Evolutionary conservation across 2,797 vertebrate genomes (phyloP), one percentile per base, ranked within the genome.

Genomic region (Esox masquinongy): DNA sequence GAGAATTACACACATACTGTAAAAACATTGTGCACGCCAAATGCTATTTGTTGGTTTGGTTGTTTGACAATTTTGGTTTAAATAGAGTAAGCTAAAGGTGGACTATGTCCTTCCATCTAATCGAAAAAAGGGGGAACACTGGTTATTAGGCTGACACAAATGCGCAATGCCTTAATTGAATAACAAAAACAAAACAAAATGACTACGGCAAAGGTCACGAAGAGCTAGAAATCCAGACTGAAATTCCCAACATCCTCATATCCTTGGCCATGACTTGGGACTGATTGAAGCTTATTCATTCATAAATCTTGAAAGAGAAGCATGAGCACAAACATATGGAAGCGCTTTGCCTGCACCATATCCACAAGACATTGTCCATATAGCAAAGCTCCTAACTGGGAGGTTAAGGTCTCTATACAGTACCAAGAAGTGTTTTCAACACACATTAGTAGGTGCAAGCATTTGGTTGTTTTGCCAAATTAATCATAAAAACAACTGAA

Each of bases 291-390:
- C 82, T 77, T 15, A 79, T 90, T 92, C 90, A 92, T 93, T 93
- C 90, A 93, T 91, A 89, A 90, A 90, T 91, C 87, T 90, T 88
- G 77, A 89, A 91, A 92, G 88, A 80, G 68, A 88, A 84, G 83
- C 77, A 76, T 80, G 85, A 80, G 47, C 80, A 76, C 79, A 68
- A 74, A 71, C 92, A 94, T 90, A 81, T 93, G 92, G 90, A 93
- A 93, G 83, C 84, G 79, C 82, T 92, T 92, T 86, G 76, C 56
- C 79, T 85, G 86, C 89, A 88, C 83, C 83, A 79, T 78, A 82
- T 88, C 89, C 90, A 91, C 88, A 92, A 90, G 87, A 79, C 75
- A 87, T 88, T 89, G 85, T 87, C 85, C 12, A 47, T 84, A 81
- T 73, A 78, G 81, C 84, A 68, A 83, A 83, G 84, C 79, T 86